Conservation (phyloP, 35 echinoderm and acorn worm species). For the Chiridota heheva region DNA sequence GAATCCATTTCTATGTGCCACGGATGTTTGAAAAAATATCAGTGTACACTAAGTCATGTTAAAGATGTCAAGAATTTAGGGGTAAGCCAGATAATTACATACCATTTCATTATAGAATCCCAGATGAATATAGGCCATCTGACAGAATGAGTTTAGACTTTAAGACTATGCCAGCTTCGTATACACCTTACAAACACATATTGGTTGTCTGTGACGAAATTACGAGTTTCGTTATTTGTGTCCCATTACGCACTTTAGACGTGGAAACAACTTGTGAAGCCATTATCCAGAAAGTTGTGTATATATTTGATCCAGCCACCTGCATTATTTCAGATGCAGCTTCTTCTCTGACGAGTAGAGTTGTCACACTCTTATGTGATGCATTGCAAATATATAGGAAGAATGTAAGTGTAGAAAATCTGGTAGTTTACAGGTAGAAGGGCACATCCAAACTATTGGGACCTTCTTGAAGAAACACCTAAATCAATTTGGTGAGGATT, state of each 20-base stretch:
- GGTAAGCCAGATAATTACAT: slow-evolving; percentile 24
- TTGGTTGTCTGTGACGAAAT: slow-evolving; percentile 47
- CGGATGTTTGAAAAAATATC: slow-evolving; percentile 32
- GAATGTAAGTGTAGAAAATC: slow-evolving; percentile 26
- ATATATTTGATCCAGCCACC: slow-evolving; percentile 12
- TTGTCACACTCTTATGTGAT: slow-evolving; percentile 12
- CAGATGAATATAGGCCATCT: slow-evolving; percentile 34
- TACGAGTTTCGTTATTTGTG: slow-evolving; percentile 20
- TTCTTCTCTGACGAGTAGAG: not conserved
- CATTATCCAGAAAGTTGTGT: slow-evolving; percentile 9
- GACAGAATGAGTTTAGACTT: slow-evolving; percentile 40
- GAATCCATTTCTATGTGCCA: no score
- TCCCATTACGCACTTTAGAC: slow-evolving; percentile 1
- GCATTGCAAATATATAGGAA: slow-evolving; percentile 15
- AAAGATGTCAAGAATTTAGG: slow-evolving; percentile 48
- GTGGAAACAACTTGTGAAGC: slow-evolving; percentile 39
- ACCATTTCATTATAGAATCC: slow-evolving; percentile 41
- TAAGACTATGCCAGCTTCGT: slow-evolving; percentile 48
- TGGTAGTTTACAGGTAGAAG: slow-evolving; percentile 28
- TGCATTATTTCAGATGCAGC: slow-evolving; percentile 20
- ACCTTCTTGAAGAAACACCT: slow-evolving; percentile 21
- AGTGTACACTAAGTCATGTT: slow-evolving; percentile 27
- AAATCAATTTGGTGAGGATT: slow-evolving; percentile 20
- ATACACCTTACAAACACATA: slow-evolving; percentile 36
- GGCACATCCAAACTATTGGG: slow-evolving; percentile 22